These are phyloP conservation scores for Percopsis omiscomaycus DNA, from an alignment of 2,797 vertebrate species.

Conservation along the genomic window DNA sequence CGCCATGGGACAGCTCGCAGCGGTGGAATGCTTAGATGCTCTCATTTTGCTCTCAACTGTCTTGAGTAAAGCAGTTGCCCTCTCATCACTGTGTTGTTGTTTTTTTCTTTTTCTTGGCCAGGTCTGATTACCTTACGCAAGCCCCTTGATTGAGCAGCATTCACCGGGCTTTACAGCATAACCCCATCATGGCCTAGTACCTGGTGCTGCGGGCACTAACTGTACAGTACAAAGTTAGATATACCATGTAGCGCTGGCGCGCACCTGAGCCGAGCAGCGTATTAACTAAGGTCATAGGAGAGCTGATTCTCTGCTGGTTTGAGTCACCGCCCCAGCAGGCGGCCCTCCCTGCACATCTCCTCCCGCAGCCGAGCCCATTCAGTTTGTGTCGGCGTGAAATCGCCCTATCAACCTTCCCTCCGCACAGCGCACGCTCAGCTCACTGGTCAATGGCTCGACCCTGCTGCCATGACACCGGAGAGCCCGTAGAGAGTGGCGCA, in stretches of 20 bases:
- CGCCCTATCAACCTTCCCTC: not conserved
- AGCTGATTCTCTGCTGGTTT: slow-evolving; percentile 34
- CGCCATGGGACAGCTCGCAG: slow-evolving; percentile 35
- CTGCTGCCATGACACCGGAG: slow-evolving; percentile 6
- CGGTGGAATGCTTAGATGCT: slow-evolving; percentile 50
- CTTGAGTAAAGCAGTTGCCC: slow-evolving; percentile 55
- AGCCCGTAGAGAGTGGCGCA: slow-evolving; percentile 1
- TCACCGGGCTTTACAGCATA: slow-evolving; percentile 28
- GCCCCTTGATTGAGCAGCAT: slow-evolving; percentile 55
- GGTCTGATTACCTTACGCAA: slow-evolving; percentile 67
- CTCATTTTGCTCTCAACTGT: slow-evolving; percentile 21
- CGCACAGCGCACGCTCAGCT: not conserved
- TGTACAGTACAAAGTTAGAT: slow-evolving; percentile 1
- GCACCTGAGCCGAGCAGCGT: slow-evolving; percentile 22
- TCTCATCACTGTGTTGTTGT: slow-evolving; percentile 69
- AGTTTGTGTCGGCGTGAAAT: slow-evolving; percentile 4
- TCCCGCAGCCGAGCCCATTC: not conserved
- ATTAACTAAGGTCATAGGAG: slow-evolving; percentile 40
- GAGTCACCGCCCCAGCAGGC: slow-evolving; percentile 45
- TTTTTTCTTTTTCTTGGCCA: slow-evolving; percentile 86
- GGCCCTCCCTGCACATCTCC: slow-evolving; percentile 26
- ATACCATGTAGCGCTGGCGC: not conserved
- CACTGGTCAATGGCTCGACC: slow-evolving; percentile 16
- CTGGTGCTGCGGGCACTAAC: slow-evolving; percentile 3
- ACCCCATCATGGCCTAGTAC: slow-evolving; percentile 6